These are phyloP conservation scores for Zosterops hypoxanthus DNA, from an alignment of 2,113 vertebrate genomes.

Conservation along the genomic window DNA sequence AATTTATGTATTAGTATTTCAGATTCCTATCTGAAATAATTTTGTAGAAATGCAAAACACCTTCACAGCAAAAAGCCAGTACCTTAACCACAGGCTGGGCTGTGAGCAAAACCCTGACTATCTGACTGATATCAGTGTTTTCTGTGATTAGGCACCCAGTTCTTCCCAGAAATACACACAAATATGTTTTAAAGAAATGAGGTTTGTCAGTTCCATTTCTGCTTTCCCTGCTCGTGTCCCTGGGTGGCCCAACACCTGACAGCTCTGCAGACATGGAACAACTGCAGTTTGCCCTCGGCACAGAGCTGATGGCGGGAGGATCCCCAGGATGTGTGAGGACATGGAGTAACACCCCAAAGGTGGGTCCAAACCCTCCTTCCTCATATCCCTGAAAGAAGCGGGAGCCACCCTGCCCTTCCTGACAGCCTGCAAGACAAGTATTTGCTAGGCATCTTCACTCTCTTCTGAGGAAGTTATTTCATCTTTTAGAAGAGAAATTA, in stretches of 20 bases:
- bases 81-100: not conserved
- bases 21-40: not conserved
- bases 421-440: not conserved
- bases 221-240: rapidly evolving
- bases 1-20: not conserved
- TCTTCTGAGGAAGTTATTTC: not conserved
- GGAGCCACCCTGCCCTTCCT: not conserved
- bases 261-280: not conserved
- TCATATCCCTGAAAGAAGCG: rapidly evolving
- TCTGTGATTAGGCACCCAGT: not conserved
- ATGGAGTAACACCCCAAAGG: not conserved
- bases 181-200: not conserved
- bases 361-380: not conserved
- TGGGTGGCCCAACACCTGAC: not conserved
- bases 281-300: not conserved
- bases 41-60: not conserved
- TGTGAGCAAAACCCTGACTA: not conserved
- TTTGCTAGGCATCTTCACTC: not conserved
- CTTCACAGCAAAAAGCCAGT: not conserved
- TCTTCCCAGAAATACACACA: not conserved
- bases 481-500: not conserved
- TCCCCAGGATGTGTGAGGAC: not conserved
- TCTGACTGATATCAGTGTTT: not conserved
- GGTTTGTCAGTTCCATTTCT: not conserved
- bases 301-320: not conserved